Conservation (phyloP, 1,140 invertebrate species). For the Ooceraea biroi region DNA sequence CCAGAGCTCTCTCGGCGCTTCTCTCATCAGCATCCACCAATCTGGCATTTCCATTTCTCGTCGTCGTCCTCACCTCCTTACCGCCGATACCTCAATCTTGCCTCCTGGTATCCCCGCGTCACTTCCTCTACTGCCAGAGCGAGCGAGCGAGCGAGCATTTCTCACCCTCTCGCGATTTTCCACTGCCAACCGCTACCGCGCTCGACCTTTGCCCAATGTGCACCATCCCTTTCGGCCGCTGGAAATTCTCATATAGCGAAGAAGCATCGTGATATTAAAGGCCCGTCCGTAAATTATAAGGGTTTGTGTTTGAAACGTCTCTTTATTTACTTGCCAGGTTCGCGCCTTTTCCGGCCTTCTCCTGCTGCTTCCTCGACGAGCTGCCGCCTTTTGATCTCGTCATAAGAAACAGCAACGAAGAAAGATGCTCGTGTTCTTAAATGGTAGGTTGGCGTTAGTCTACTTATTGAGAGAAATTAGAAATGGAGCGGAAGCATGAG, state of each 20-base stretch:
- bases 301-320: slow-evolving; percentile 61
- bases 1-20: slow-evolving; percentile 6
- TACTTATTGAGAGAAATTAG: not conserved
- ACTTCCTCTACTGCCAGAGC: no score
- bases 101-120: not conserved
- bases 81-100: slow-evolving; percentile 44
- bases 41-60: slow-evolving; percentile 71
- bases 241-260: slow-evolving; percentile 55
- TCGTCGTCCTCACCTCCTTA: slow-evolving; percentile 54
- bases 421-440: not conserved
- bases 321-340: slow-evolving; percentile 63
- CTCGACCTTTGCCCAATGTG: not conserved
- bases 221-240: not conserved
- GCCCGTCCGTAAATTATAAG: slow-evolving; percentile 68
- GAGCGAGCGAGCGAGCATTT: slow-evolving; percentile 31
- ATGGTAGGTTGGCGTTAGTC: not conserved
- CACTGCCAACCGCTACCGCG: not conserved
- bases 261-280: slow-evolving; percentile 65
- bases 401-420: not conserved
- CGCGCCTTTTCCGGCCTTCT: slow-evolving; percentile 17
- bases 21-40: slow-evolving; percentile 66
- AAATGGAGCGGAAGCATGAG: not conserved
- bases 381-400: slow-evolving; percentile 21
- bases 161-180: slow-evolving; percentile 51
- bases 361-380: not conserved